These are phyloP conservation scores for Vanessa atalanta DNA, from an alignment of 1,140 invertebrate species.

Conservation along the genomic window DNA sequence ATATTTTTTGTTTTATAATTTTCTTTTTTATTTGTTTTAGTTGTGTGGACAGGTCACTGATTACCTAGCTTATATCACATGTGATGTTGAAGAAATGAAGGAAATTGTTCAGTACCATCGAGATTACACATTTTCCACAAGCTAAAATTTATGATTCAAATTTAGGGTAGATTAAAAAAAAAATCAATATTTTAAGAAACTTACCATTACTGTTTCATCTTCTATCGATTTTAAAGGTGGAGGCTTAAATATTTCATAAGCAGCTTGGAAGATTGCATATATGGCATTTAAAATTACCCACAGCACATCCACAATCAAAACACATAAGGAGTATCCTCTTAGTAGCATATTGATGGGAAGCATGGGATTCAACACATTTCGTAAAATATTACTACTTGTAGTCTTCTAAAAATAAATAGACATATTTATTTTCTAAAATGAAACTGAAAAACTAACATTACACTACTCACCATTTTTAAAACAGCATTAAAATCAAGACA, in stretches of 20 bases:
- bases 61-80: too few relatives aligned
- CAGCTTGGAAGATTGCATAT: conserved; percentile 79
- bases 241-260: conserved; percentile 81
- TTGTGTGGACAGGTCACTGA: too few relatives aligned
- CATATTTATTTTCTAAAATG: neutral
- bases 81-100: too few relatives aligned
- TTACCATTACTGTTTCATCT: conserved; percentile 84
- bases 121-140: too few relatives aligned
- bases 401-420: neutral
- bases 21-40: too few relatives aligned
- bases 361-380: conserved; percentile 58
- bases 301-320: conserved; percentile 80
- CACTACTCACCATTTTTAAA: conserved; percentile 26
- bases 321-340: conserved; percentile 79
- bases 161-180: neutral
- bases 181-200: conserved; percentile 14
- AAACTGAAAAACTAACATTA: neutral
- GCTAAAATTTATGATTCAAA: too few relatives aligned
- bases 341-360: conserved; percentile 81
- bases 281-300: conserved; percentile 80
- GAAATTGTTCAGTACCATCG: too few relatives aligned
- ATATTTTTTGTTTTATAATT: too few relatives aligned
- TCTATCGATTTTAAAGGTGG: conserved; percentile 81
- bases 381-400: conserved; percentile 38
- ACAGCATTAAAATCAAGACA: neutral